Evolutionary conservation across 2,888 invertebrate genomes (phyloP).

Genomic region (Nebria brevicollis): DNA sequence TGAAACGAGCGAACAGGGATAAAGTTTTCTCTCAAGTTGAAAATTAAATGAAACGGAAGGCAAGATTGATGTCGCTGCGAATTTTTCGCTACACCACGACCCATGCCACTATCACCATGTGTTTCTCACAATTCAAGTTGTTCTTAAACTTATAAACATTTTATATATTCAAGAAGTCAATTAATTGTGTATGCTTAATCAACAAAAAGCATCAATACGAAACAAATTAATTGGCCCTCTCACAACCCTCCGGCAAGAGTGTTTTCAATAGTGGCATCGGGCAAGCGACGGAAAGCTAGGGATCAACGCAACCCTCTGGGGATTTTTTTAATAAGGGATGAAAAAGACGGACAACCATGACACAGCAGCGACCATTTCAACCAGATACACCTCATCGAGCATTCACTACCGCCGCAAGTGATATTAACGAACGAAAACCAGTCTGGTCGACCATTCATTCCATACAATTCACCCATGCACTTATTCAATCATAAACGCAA

Average conservation of each 20-base stretch:
- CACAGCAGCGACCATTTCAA: slow-evolving; percentile 8
- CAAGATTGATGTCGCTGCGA: slow-evolving; percentile 43
- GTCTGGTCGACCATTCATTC: too few relatives aligned
- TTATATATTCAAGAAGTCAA: too few relatives aligned
- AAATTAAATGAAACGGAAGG: slow-evolving; percentile 46
- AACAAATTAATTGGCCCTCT: not conserved
- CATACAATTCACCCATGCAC: too few relatives aligned
- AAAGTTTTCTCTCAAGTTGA: slow-evolving; percentile 44
- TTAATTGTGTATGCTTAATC: too few relatives aligned
- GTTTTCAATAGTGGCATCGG: slow-evolving; percentile 11
- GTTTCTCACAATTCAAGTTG: slow-evolving; percentile 31
- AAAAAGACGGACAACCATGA: slow-evolving; percentile 53
- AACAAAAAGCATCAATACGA: not conserved
- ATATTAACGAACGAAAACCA: too few relatives aligned
- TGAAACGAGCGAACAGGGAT: not conserved
- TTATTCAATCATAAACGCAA: too few relatives aligned
- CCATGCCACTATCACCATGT: not conserved
- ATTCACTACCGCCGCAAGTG: too few relatives aligned
- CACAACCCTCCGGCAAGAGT: not conserved
- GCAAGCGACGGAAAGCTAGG: too few relatives aligned
- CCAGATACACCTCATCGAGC: not conserved
- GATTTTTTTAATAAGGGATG: slow-evolving; percentile 56
- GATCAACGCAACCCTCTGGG: slow-evolving; percentile 43
- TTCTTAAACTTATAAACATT: too few relatives aligned
- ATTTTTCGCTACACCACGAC: slow-evolving; percentile 36